phyloP scores from a whole-genome alignment of 2,888 invertebrate genomes.

The Acrobeloides nanus region DNA sequence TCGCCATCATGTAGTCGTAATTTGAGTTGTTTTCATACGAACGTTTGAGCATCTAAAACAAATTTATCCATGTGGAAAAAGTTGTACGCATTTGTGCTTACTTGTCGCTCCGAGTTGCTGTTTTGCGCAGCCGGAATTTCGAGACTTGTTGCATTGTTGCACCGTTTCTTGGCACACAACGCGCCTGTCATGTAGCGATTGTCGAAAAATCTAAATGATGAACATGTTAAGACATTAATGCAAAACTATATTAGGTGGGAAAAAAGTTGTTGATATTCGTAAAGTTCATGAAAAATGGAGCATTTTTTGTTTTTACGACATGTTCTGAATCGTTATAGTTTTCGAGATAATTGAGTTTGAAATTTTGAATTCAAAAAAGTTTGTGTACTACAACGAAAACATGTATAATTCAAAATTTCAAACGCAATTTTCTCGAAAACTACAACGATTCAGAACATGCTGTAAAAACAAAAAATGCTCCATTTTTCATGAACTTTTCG shows the following conservation, averaged over 20 bases:
- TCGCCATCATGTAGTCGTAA: constrained; percentile 20
- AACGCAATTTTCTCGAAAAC: not conserved
- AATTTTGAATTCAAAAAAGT: too few relatives aligned
- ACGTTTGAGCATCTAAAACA: constrained; percentile 14
- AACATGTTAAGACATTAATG: not conserved
- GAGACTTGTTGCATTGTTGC: constrained; percentile 49
- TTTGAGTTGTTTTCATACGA: constrained; percentile 18
- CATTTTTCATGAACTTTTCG: too few relatives aligned
- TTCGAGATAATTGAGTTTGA: too few relatives aligned
- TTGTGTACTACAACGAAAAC: too few relatives aligned
- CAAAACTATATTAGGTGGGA: not conserved
- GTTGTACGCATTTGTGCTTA: too few relatives aligned
- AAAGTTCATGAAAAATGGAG: too few relatives aligned
- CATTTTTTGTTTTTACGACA: too few relatives aligned
- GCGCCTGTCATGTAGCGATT: constrained; percentile 52
- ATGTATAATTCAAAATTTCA: too few relatives aligned
- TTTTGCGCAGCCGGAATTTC: constrained; percentile 30
- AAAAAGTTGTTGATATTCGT: too few relatives aligned
- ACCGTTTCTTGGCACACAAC: constrained; percentile 53
- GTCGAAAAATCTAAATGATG: constrained; percentile 44
- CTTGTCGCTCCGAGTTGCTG: constrained; percentile 7
- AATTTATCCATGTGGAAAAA: not conserved
- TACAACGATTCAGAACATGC: too few relatives aligned
- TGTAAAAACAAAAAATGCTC: too few relatives aligned
- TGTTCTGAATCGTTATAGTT: too few relatives aligned